These are phyloP conservation scores for Notothenia rossii DNA, from an alignment of 2,113 vertebrate genomes.

Conservation along the genomic window DNA sequence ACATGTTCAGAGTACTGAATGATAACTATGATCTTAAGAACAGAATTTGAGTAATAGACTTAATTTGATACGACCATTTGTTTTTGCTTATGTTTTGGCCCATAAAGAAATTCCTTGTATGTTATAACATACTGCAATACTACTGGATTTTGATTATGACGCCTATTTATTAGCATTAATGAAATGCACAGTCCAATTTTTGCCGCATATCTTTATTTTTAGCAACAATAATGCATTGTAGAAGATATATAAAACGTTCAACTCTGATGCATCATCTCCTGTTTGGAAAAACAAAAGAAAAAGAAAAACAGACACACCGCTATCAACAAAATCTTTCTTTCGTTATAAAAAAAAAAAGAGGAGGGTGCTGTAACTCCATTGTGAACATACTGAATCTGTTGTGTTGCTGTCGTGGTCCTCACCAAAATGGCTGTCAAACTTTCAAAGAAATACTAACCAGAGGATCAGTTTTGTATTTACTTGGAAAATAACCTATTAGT, in stretches of 20 bases:
- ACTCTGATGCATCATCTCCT: conserved; percentile 67
- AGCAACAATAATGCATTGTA: conserved; percentile 77
- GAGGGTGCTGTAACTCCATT: conserved; percentile 46
- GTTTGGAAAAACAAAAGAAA: conserved; percentile 35
- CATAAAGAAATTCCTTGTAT: too few relatives aligned
- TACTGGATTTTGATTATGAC: not conserved
- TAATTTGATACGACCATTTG: too few relatives aligned
- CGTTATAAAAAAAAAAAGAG: conserved; percentile 56
- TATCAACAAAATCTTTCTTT: conserved; percentile 66
- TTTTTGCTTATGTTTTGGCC: too few relatives aligned
- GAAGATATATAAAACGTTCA: conserved; percentile 82
- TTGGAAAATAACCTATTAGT: conserved; percentile 59
- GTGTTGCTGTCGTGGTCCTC: conserved; percentile 61
- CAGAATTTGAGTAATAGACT: not conserved
- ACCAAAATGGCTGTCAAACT: conserved; percentile 48
- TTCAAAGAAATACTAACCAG: conserved; percentile 44
- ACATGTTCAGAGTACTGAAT: too few relatives aligned
- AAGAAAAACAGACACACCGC: conserved; percentile 52
- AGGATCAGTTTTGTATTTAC: conserved; percentile 47
- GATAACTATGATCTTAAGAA: not conserved
- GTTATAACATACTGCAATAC: too few relatives aligned
- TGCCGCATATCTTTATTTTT: conserved; percentile 74
- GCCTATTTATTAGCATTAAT: not conserved
- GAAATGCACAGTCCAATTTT: conserved; percentile 30
- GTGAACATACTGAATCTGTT: conserved; percentile 46